Percentiles rank a stretch among this genome's conserved stretches.
Evolutionary conservation across 2,888 invertebrate species (phyloP).

Genomic region (Platyscelio sp.): DNA sequence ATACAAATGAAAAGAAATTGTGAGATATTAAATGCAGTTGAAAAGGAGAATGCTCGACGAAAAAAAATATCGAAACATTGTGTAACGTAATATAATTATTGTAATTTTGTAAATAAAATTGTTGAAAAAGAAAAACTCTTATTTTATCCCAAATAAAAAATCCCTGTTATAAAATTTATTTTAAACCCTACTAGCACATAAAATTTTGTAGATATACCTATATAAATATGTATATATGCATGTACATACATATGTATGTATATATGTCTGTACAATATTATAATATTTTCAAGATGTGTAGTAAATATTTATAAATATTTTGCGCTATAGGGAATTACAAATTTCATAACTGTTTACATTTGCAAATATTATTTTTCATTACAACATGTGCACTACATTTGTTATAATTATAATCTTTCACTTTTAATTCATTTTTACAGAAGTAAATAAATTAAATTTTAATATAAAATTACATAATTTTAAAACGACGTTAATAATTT

Average conservation of each 20-base stretch:
- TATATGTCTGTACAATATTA: too few species aligned
- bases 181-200: too few species aligned
- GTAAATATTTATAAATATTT: too few species aligned
- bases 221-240: too few species aligned
- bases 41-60: conserved; percentile 18
- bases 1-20: conserved; percentile 21
- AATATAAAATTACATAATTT: background rate
- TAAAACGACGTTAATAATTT: background rate
- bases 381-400: background rate
- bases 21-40: background rate
- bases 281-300: too few species aligned
- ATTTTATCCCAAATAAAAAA: background rate
- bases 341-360: background rate
- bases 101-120: conserved; percentile 8
- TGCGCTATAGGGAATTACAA: too few species aligned
- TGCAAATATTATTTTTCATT: background rate
- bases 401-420: background rate
- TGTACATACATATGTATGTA: too few species aligned
- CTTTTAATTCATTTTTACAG: background rate
- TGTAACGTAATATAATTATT: conserved; percentile 2
- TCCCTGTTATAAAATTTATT: background rate
- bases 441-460: background rate
- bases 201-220: too few species aligned
- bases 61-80: conserved; percentile 21
- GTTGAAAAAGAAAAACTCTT: background rate